Percentiles rank a stretch among this genome's conserved stretches.
These are phyloP conservation scores for Andricus curvator DNA, from an alignment of 2,888 invertebrate genomes.

Conservation along the genomic window DNA sequence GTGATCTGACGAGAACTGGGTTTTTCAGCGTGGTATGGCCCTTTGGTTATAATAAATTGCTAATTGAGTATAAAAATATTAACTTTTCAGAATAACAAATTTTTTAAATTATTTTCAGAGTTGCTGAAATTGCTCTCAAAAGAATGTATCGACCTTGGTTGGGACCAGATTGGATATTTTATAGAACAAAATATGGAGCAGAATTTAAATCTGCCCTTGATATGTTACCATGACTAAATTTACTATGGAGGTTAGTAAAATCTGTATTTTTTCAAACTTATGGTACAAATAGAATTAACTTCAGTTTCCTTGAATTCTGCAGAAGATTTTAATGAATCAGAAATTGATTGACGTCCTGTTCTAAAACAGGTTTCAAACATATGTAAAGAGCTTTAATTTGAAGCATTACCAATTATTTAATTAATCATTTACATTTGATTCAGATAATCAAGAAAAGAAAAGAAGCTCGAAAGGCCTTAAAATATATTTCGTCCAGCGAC, in stretches of 20 bases:
- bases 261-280: neutral
- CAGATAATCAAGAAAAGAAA: conserved; percentile 63
- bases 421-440: conserved; percentile 31
- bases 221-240: conserved; percentile 57
- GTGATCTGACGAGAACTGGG: no score
- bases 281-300: no score
- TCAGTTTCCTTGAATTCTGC: no score
- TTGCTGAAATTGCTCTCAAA: conserved; percentile 40
- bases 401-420: conserved; percentile 3
- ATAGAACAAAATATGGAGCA: conserved; percentile 57
- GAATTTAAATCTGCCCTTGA: conserved; percentile 52
- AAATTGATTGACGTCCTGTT: neutral
- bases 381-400: neutral
- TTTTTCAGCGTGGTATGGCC: no score
- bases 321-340: neutral
- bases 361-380: no score
- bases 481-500: neutral
- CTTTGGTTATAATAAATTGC: no score
- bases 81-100: neutral
- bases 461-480: conserved; percentile 50
- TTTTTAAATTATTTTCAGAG: conserved; percentile 5
- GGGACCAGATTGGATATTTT: conserved; percentile 58
- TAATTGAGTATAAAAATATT: neutral
- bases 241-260: conserved; percentile 54
- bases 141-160: conserved; percentile 61